A percentile compares a stretch with the other conserved stretches of the same genome.
Evolutionary conservation across 2,113 vertebrate genomes (phyloP).

Genomic region (Rhagologus leucostigma): DNA sequence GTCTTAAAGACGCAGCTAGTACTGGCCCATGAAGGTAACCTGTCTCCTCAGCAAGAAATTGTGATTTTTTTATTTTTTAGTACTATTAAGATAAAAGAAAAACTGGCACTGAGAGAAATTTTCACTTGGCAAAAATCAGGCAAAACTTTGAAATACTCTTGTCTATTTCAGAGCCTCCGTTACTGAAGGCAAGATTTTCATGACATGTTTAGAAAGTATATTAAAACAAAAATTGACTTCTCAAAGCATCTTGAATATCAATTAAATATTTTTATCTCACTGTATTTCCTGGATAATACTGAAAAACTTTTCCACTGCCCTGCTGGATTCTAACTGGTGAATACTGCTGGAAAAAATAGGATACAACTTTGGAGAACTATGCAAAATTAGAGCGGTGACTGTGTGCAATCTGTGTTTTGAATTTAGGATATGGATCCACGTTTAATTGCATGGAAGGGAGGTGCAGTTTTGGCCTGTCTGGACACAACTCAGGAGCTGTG

Average conservation of each 20-base stretch:
- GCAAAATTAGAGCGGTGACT: background rate
- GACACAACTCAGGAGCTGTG: conserved; percentile 97
- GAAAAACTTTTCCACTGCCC: background rate
- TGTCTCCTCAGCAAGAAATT: background rate
- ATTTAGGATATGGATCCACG: conserved; percentile 92
- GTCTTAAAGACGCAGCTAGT: background rate
- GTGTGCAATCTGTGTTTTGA: background rate
- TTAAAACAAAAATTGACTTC: background rate
- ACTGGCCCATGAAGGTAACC: background rate
- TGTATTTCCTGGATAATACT: background rate
- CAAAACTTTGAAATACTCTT: background rate
- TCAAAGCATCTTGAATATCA: background rate
- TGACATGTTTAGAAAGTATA: background rate
- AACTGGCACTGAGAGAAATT: background rate
- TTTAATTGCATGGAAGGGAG: conserved; percentile 94
- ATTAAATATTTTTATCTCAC: background rate
- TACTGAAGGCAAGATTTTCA: background rate
- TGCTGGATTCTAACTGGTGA: background rate
- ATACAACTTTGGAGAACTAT: background rate
- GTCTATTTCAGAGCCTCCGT: background rate
- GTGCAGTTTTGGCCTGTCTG: conserved; percentile 90
- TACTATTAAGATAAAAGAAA: background rate
- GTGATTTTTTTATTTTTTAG: background rate
- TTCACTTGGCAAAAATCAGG: background rate
- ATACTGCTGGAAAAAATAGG: background rate